Percentiles rank a stretch among this genome's conserved stretches.
These are phyloP conservation scores for Saimiri boliviensis DNA, from an alignment of 2,113 vertebrate genomes.

Conservation along the genomic window DNA sequence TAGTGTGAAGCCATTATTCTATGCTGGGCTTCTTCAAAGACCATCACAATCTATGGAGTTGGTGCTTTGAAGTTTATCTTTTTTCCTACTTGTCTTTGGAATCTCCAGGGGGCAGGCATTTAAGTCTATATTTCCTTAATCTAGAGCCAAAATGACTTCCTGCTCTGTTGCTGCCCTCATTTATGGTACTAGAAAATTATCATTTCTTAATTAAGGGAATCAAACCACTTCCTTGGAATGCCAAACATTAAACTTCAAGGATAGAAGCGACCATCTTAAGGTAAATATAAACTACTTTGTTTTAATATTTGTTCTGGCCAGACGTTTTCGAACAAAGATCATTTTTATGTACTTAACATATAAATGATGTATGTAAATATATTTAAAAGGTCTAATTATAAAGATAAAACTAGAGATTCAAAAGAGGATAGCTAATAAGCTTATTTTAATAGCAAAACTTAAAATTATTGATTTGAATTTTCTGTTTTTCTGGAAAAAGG, in stretches of 20 bases:
- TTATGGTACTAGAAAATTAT: constrained; percentile 7
- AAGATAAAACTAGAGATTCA: not conserved
- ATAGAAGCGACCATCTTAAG: not conserved
- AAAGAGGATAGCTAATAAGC: not conserved
- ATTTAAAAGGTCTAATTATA: not conserved
- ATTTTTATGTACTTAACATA: not conserved
- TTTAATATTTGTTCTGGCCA: not conserved
- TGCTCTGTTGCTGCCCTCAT: not conserved
- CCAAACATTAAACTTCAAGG: not conserved
- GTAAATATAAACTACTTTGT: not conserved
- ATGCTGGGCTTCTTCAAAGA: constrained; percentile 60
- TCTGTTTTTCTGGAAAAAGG: not conserved
- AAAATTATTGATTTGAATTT: not conserved
- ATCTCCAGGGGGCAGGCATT: constrained; percentile 9
- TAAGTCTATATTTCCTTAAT: constrained; percentile 54
- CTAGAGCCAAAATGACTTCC: constrained; percentile 37
- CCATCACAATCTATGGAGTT: not conserved
- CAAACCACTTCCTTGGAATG: not conserved
- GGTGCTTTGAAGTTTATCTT: constrained; percentile 61
- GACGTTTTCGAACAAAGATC: not conserved
- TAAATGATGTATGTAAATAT: not conserved
- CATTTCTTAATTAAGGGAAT: constrained; percentile 47
- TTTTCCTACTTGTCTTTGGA: constrained; percentile 42
- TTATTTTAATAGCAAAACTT: not conserved
- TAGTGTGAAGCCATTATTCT: not conserved